phyloP scores from a whole-genome alignment of 2,113 vertebrate genomes.

The Pelobates fuscus region DNA sequence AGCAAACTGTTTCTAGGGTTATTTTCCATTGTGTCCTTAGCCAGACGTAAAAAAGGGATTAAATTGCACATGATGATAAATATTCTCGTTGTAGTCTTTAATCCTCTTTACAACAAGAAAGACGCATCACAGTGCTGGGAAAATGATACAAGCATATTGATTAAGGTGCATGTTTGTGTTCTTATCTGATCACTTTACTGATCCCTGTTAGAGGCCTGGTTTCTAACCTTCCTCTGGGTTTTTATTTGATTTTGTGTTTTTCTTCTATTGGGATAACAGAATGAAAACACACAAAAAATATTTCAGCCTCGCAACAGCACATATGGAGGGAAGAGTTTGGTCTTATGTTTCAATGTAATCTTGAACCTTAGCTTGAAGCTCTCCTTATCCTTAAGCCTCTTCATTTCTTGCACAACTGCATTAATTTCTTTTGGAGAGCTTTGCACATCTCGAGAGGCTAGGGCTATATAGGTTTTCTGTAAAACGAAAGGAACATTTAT shows the following conservation, averaged over 20 bases:
- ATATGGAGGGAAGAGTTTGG: slow-evolving; percentile 56
- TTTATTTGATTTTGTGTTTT: slow-evolving; percentile 59
- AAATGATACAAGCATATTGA: slow-evolving; percentile 64
- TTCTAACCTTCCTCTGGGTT: slow-evolving; percentile 51
- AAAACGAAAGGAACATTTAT: not conserved
- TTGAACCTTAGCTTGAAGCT: slow-evolving; percentile 58
- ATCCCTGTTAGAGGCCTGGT: slow-evolving; percentile 54
- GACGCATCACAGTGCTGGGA: slow-evolving; percentile 49
- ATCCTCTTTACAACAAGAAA: slow-evolving; percentile 64
- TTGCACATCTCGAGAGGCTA: slow-evolving; percentile 52
- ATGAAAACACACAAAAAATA: slow-evolving; percentile 51
- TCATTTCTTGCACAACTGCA: slow-evolving; percentile 58
- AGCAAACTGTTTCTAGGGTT: slow-evolving; percentile 33
- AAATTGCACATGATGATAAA: slow-evolving; percentile 58
- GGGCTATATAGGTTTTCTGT: not conserved
- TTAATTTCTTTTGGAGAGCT: slow-evolving; percentile 52
- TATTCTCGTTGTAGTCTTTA: slow-evolving; percentile 58
- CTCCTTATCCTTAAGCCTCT: slow-evolving; percentile 69
- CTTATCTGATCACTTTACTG: slow-evolving; percentile 71
- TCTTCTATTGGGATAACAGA: slow-evolving; percentile 53
- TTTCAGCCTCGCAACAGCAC: slow-evolving; percentile 47
- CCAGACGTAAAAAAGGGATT: slow-evolving; percentile 57
- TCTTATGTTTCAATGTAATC: slow-evolving; percentile 58
- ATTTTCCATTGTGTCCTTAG: slow-evolving; percentile 27
- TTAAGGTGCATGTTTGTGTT: slow-evolving; percentile 63